Evolutionary conservation across 30 jellyfish, hydroid and myxozoan genomes (phyloP), one percentile per base, ranked within the genome.

Genomic region (Turritopsis rubra): DNA sequence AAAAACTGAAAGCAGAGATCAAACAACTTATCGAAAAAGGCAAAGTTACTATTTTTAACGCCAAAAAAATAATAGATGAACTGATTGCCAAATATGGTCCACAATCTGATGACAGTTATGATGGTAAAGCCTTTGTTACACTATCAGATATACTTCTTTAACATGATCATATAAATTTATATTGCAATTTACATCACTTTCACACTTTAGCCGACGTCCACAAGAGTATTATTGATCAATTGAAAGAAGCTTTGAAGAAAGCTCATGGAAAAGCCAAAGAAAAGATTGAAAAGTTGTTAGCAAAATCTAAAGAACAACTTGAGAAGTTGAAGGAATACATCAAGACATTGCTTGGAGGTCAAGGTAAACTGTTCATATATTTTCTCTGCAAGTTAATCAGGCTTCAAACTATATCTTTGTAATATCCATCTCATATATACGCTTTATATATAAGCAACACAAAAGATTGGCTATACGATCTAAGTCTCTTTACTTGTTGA

Each of bases 231-330:
- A 68, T 68, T 19, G 77, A 68, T 7, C 28, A 68, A 68, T 7
- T 68, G 16, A 68, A 68, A 22, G 77, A 68, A n/a, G 77, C 77
- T 7, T 68, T 68, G 19, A 68, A 68, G 21, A 68, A 9, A 7
- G 77, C 77, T 68, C 77, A 68, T 19, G 77, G 77, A 68, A 68
- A 68, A 68, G 77, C 77, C 0, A 68, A 68, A 27, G 77, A 7
- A n/a, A 16, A 7, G 16, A 9, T 68, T 27, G 16, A 23, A 68
- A 27, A 68, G 0, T 68, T 68, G 0, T 68, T 68, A 22, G 21
- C 77, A 9, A 68, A 68, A 1, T n/a, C 77, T 68, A 68, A 68
- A 68, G 77, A 68, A n/a, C 77, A 68, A 68, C 77, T 68, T 0
- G 77, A 68, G 8, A 68, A 68, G 19, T n/a, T 68, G 31, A 68